phyloP scores from a whole-genome alignment of 2,888 invertebrate genomes.

The Agapostemon virescens region DNA sequence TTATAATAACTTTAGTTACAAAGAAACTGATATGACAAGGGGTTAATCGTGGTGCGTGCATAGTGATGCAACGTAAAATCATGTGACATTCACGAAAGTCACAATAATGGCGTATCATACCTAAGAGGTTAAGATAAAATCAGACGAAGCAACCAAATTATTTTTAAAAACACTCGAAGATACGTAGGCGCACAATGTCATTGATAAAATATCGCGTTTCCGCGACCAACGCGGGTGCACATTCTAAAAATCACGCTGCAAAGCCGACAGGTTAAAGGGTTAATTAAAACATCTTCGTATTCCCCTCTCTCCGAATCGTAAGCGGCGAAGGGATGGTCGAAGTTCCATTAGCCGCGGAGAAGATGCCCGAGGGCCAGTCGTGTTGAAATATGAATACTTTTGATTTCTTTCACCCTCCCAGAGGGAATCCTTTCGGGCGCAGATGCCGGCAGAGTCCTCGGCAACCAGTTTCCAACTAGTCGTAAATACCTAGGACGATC shows the following conservation, averaged over 20 bases:
- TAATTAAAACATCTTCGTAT: slow-evolving; percentile 2
- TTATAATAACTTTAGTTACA: too few relatives aligned
- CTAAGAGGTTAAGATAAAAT: too few relatives aligned
- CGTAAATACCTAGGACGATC: slow-evolving; percentile 58
- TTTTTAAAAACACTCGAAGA: too few relatives aligned
- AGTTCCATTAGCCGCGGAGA: not conserved
- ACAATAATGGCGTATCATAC: too few relatives aligned
- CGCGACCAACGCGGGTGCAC: not conserved
- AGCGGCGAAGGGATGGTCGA: not conserved
- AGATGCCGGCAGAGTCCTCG: slow-evolving; percentile 46
- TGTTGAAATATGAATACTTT: slow-evolving; percentile 56
- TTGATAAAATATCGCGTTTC: not conserved
- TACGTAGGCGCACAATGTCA: not conserved
- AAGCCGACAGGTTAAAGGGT: not conserved
- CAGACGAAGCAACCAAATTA: too few relatives aligned
- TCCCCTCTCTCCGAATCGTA: not conserved
- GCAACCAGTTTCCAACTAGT: slow-evolving; percentile 52
- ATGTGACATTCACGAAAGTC: too few relatives aligned
- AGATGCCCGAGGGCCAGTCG: not conserved
- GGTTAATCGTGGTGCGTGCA: too few relatives aligned
- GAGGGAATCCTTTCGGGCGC: slow-evolving; percentile 47
- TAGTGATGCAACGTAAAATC: too few relatives aligned
- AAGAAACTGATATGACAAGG: too few relatives aligned
- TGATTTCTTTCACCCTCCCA: slow-evolving; percentile 42
- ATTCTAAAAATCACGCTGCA: not conserved